Evolutionary conservation across 2,888 invertebrate species (phyloP).

Genomic region (Diadegma fenestrale): DNA sequence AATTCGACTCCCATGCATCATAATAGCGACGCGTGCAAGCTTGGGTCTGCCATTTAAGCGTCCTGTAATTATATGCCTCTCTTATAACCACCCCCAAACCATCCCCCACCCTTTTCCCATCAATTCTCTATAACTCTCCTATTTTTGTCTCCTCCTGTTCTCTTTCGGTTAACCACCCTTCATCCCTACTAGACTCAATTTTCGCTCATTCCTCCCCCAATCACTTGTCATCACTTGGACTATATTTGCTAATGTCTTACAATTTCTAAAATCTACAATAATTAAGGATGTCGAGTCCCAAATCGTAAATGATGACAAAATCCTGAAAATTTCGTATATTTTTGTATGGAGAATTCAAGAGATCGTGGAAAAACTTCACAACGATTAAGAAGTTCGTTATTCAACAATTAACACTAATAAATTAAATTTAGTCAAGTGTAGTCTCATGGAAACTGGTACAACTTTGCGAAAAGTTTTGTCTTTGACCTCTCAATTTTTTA

Average conservation of each 20-base stretch:
- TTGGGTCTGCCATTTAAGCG: conserved; percentile 79
- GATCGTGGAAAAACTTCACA: no score
- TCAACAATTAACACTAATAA: no score
- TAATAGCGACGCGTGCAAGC: conserved; percentile 82
- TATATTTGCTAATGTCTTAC: conserved; percentile 48
- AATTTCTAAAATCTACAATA: no score
- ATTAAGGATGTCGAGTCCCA: no score
- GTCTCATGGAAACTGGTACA: no score
- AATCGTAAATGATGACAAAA: no score
- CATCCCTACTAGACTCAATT: conserved; percentile 26
- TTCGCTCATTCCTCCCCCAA: conserved; percentile 21
- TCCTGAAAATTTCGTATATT: no score
- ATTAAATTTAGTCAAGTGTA: no score
- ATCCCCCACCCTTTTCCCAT: conserved; percentile 19
- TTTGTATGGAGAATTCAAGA: no score
- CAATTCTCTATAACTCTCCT: conserved; percentile 50
- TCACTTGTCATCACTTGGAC: conserved; percentile 37
- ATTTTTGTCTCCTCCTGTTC: conserved; percentile 27
- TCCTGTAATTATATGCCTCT: conserved; percentile 81
- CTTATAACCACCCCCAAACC: conserved; percentile 61
- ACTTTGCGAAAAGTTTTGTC: no score
- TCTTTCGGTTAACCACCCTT: conserved; percentile 46
- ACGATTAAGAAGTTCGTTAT: no score
- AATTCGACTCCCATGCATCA: conserved; percentile 84
- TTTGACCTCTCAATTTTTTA: no score